Evolutionary conservation across 2,888 invertebrate genomes (phyloP), one percentile per base, ranked within the genome.

Genomic region (Acleris cristana): DNA sequence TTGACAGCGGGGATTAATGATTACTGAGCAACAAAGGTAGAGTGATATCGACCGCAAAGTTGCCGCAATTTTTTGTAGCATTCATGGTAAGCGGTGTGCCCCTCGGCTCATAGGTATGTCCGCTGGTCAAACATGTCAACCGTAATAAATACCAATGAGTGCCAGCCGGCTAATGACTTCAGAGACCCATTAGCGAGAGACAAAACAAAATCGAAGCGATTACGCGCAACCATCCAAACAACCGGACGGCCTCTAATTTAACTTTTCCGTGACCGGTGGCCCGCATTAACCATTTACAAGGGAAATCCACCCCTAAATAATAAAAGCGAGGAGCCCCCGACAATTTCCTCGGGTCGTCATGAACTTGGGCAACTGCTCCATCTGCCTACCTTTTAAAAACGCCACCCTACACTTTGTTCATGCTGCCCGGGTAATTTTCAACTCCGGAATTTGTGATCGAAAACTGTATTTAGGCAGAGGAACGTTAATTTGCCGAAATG

Each of bases 251-350:
- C 77, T 83, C 84, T 89, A 88, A 89, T 88, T 88, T 84, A 86
- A 86, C 84, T 89, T 88, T 88, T 82, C 84, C 85, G 87, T 86
- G 87, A 85, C 86, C 82, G 82, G 74, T 76, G 80, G 79, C 74
- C 81, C 83, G 80, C 69, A 82, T 84, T 82, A 82, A 80, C 82
- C 82, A 86, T 87, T 88, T 86, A 86, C 79, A 84, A 83, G 85
- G 85, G 84, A 85, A 85, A 84, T 79, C 78, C 82, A 80, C 84
- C 87, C 88, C 82, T 88, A 83, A 87, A 89, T 87, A 89, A 85
- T 88, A 86, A 89, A 88, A 85, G 80, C 76, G 79, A 78, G 79
- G 78, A 76, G 79, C 76, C 75, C 72, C 79, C 82, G 79, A 83
- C 86, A 82, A 85, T 86, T 85, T 86, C 86, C 86, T 81, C 74